phyloP scores from a whole-genome alignment of 2,113 vertebrate species.

The Indicator maculatus region DNA sequence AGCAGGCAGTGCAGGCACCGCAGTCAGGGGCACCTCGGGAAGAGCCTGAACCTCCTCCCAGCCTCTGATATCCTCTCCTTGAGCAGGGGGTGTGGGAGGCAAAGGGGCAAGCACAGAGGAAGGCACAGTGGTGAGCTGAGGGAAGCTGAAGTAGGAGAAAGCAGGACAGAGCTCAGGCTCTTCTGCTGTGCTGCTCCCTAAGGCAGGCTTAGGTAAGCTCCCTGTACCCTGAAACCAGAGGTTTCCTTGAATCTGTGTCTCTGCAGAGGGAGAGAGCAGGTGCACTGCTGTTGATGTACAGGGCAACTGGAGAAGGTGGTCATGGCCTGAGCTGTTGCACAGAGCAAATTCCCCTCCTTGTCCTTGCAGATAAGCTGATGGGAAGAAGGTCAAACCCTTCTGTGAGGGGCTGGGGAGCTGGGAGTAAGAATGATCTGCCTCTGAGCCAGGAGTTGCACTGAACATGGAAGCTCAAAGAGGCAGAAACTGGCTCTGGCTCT shows the following conservation, averaged over 20 bases:
- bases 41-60: background rate
- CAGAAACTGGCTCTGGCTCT: background rate
- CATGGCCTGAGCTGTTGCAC: slow-evolving; percentile 1
- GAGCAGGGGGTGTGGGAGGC: background rate
- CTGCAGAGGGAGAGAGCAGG: background rate
- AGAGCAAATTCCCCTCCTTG: background rate
- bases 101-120: background rate
- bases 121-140: background rate
- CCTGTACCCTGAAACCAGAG: slow-evolving; percentile 17
- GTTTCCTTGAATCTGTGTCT: background rate
- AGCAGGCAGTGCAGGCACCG: background rate
- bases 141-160: too few relatives aligned
- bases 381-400: background rate
- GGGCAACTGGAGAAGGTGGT: slow-evolving; percentile 22
- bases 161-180: background rate
- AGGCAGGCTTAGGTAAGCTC: background rate
- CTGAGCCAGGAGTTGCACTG: background rate
- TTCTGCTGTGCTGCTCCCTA: background rate
- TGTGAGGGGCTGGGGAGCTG: background rate
- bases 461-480: background rate
- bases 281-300: slow-evolving; percentile 39
- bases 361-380: background rate
- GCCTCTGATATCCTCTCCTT: background rate
- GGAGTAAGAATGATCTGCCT: background rate
- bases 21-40: background rate